Conservation (phyloP, 1,140 invertebrate genomes). For the Periplaneta americana region DNA sequence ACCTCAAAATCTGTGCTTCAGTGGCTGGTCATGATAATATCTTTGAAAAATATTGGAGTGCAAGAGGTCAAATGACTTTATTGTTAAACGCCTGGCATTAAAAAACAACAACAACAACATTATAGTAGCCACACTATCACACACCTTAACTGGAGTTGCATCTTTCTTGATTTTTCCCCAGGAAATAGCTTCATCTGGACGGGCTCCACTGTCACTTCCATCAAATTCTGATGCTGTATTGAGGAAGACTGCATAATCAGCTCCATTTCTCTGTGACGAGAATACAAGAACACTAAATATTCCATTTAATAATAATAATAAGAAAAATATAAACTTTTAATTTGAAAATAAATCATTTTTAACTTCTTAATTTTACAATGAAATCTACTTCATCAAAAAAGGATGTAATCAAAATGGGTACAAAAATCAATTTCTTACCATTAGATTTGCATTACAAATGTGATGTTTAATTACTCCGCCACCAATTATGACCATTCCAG, state of each 20-base stretch:
- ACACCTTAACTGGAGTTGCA: constrained; percentile 86
- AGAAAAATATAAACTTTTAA: no score
- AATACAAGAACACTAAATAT: no score
- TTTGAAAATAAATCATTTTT: no score
- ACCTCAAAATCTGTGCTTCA: no score
- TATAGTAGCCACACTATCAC: background rate
- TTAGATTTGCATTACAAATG: constrained; percentile 96
- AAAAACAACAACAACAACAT: no score
- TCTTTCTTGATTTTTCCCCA: constrained; percentile 96
- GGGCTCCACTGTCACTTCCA: constrained; percentile 95
- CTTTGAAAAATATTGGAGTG: background rate
- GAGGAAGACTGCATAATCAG: constrained; percentile 92
- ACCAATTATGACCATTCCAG: constrained; percentile 96
- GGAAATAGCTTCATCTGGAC: constrained; percentile 96
- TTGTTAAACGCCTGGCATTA: no score
- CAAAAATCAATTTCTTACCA: constrained; percentile 49
- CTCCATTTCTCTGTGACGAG: constrained; percentile 83
- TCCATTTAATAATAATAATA: no score
- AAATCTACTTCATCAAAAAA: no score
- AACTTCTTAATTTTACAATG: background rate
- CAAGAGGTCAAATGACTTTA: no score
- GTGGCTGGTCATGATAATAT: no score
- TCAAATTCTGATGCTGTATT: constrained; percentile 99
- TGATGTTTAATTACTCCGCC: constrained; percentile 99
- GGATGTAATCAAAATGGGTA: no score